Evolutionary conservation across 2,797 vertebrate species (phyloP), one percentile per base, ranked within the genome.

Genomic region (Melanotaenia trifasciata): DNA sequence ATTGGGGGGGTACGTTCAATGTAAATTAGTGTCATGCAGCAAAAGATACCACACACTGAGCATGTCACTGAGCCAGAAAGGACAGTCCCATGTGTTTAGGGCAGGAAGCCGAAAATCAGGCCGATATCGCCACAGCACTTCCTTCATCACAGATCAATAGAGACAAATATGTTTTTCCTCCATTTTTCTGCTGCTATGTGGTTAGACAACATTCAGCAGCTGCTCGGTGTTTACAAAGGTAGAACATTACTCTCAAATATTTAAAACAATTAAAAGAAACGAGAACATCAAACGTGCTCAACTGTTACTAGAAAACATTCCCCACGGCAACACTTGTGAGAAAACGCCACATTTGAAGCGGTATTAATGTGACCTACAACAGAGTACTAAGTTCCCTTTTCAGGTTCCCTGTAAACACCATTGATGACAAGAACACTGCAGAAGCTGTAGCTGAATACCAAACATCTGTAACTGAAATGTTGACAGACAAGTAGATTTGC

Each of bases 21-120:
- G 92, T 90, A 93, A 92, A 94, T 94, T 85, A 88, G 88, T 80
- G 74, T 89, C 88, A 81, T 78, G 79, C 81, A 85, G 83, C 84
- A 86, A 75, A 81, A 78, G 88, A 90, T 80, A 81, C 83, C 85
- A 85, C 86, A 86, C 82, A 87, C 79, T 26, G 70, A 60, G 85
- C 50, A 72, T 66, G 85, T 85, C 71, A 81, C 78, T 16, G 64
- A 50, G 74, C 78, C 83, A 84, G 53, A 51, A 56, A 84, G 70
- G 84, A 89, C 74, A 32, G 88, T 72, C 78, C 78, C 70, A 40
- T 76, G 81, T 58, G 80, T 90, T 84, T 79, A 81, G n/a, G 43
- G 74, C 89, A 91, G 82, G 79, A 86, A 82, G 79, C 58, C 56
- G 40, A 90, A 78, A 89, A 87, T 73, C 67, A 87, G 85, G 78